A percentile compares a stretch with the other conserved stretches of the same genome.
phyloP scores from a whole-genome alignment of 2,113 vertebrate species.

The Odocoileus virginianus region DNA sequence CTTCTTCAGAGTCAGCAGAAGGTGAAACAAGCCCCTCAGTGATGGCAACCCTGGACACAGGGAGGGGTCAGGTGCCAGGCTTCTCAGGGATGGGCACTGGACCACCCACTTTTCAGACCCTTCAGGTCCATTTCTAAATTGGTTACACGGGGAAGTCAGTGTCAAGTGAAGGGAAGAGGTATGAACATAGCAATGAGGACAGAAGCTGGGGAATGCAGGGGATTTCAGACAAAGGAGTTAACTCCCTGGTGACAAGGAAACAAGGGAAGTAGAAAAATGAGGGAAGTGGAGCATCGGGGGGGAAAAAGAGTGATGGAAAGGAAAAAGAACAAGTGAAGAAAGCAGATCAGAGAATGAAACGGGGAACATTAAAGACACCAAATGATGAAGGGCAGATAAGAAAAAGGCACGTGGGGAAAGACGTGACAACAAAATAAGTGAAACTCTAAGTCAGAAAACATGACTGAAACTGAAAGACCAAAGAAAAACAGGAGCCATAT shows the following conservation, averaged over 20 bases:
- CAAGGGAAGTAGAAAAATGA: accelerated
- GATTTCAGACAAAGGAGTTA: neutral
- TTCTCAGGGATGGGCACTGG: neutral
- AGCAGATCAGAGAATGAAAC: accelerated
- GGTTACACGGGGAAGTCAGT: accelerated
- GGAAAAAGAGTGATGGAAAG: accelerated
- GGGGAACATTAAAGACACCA: accelerated
- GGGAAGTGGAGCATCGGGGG: neutral
- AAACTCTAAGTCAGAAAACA: accelerated
- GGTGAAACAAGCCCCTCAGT: neutral
- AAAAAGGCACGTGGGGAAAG: neutral
- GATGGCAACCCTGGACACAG: accelerated
- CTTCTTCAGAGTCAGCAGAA: neutral
- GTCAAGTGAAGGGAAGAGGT: neutral
- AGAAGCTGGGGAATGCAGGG: accelerated
- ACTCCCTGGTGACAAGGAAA: accelerated
- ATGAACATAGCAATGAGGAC: accelerated
- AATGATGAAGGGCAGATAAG: accelerated
- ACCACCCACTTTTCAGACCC: neutral
- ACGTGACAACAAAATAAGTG: neutral
- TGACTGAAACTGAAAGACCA: accelerated
- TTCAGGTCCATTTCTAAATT: neutral
- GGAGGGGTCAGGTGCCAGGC: neutral
- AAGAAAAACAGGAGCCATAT: accelerated
- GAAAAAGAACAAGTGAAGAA: accelerated